phyloP scores from a whole-genome alignment of 2,888 invertebrate genomes.

The Aporophyla lueneburgensis region DNA sequence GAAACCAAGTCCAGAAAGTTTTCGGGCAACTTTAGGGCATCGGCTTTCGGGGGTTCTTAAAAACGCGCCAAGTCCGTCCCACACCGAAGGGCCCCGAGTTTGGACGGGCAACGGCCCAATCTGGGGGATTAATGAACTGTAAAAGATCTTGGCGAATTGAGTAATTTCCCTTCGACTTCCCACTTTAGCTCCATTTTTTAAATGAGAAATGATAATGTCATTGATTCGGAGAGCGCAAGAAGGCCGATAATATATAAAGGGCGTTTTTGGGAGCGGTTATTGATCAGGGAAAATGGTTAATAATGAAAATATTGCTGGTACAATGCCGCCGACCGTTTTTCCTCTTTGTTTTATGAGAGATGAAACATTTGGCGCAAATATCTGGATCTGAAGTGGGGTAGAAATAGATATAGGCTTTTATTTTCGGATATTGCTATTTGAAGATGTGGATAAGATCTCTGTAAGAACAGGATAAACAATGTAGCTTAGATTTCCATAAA shows the following conservation, averaged over 20 bases:
- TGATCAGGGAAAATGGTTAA: constrained; percentile 61
- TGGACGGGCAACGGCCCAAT: constrained; percentile 81
- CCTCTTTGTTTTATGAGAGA: constrained; percentile 45
- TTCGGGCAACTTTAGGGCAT: constrained; percentile 20
- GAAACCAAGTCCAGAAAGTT: constrained; percentile 28
- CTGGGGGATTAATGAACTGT: constrained; percentile 87
- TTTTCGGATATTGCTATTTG: constrained; percentile 13
- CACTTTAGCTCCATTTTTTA: constrained; percentile 76
- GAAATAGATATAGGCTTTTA: constrained; percentile 20
- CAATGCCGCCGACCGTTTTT: constrained; percentile 28
- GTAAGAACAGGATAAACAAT: not conserved
- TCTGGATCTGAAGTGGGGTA: constrained; percentile 25
- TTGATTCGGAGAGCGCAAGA: constrained; percentile 67
- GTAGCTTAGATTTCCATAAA: not conserved
- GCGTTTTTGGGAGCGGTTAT: constrained; percentile 55
- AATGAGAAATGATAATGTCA: constrained; percentile 79
- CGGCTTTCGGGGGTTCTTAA: constrained; percentile 36
- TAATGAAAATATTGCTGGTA: constrained; percentile 62
- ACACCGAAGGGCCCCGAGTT: constrained; percentile 79
- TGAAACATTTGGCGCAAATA: constrained; percentile 40
- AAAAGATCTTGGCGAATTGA: constrained; percentile 86
- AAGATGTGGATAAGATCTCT: not conserved
- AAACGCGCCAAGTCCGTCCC: constrained; percentile 69
- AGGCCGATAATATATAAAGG: constrained; percentile 63
- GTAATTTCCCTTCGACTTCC: constrained; percentile 79